A percentile compares a stretch with the other conserved stretches of the same genome.
Evolutionary conservation across 2,797 vertebrate genomes (phyloP).

Genomic region (Poecilia wingei): DNA sequence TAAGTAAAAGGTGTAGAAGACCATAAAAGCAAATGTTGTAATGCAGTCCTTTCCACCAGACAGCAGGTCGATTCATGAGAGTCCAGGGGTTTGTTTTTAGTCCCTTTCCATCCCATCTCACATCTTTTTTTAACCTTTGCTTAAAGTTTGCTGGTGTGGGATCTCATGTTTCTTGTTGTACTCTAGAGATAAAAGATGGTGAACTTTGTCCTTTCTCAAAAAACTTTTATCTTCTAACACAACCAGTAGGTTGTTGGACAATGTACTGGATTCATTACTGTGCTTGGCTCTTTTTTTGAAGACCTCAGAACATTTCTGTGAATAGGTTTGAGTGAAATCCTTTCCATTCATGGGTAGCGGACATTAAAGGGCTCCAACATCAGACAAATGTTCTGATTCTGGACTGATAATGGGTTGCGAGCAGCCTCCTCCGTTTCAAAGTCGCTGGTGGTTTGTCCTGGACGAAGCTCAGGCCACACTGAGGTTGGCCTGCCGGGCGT

Average conservation of each 20-base stretch:
- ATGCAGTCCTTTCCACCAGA: not conserved
- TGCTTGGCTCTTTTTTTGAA: not conserved
- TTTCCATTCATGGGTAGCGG: conserved; percentile 39
- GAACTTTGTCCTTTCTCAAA: not conserved
- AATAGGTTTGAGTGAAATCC: conserved; percentile 18
- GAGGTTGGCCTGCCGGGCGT: conserved; percentile 16
- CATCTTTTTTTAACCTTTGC: not conserved
- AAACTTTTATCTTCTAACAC: not conserved
- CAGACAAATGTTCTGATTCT: conserved; percentile 46
- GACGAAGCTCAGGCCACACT: conserved; percentile 46
- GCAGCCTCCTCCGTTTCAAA: conserved; percentile 39
- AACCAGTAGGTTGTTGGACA: conserved; percentile 8
- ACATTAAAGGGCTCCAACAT: conserved; percentile 54
- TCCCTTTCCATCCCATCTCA: not conserved
- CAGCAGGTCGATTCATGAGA: not conserved
- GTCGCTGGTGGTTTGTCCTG: conserved; percentile 41
- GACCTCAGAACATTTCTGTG: conserved; percentile 11
- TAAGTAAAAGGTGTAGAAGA: not conserved
- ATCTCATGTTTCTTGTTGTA: not conserved
- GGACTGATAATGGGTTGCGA: conserved; percentile 39
- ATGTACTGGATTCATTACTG: not conserved
- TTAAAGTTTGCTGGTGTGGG: not conserved
- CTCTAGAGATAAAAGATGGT: not conserved
- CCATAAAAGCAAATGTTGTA: not conserved
- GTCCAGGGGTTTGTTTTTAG: not conserved